Conservation (phyloP, 2,888 invertebrate genomes). For the Cataglyphis cursor region DNA sequence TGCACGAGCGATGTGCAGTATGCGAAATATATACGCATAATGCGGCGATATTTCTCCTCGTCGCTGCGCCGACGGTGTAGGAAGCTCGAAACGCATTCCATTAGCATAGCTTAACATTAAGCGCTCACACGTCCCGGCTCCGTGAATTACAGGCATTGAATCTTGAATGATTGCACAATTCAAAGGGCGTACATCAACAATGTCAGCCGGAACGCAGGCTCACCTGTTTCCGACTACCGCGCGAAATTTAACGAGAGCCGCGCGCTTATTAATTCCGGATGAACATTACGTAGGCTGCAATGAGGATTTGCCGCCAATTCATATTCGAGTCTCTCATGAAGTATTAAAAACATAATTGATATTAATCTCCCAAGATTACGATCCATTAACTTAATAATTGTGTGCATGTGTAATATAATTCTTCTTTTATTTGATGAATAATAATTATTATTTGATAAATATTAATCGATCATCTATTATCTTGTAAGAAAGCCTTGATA, state of each 20-base stretch:
- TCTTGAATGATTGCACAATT: slow-evolving; percentile 60
- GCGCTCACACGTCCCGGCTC: slow-evolving; percentile 69
- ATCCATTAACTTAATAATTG: neutral
- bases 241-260: slow-evolving; percentile 36
- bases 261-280: slow-evolving; percentile 34
- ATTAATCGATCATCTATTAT: neutral
- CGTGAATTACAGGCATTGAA: slow-evolving; percentile 69
- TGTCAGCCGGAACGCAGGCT: slow-evolving; percentile 45
- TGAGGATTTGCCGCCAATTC: neutral
- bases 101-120: slow-evolving; percentile 78
- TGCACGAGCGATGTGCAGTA: slow-evolving; percentile 21
- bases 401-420: neutral
- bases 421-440: neutral
- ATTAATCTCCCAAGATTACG: neutral
- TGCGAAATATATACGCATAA: slow-evolving; percentile 60
- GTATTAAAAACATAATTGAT: neutral
- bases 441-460: neutral
- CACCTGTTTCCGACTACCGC: slow-evolving; percentile 58
- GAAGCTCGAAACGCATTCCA: slow-evolving; percentile 76
- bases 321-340: neutral
- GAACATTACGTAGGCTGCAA: neutral
- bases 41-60: slow-evolving; percentile 71
- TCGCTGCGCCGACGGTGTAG: slow-evolving; percentile 71
- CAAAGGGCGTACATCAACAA: slow-evolving; percentile 63
- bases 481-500: neutral